Conservation (phyloP, 2,888 invertebrate species). For the Euzophera pinguis region DNA sequence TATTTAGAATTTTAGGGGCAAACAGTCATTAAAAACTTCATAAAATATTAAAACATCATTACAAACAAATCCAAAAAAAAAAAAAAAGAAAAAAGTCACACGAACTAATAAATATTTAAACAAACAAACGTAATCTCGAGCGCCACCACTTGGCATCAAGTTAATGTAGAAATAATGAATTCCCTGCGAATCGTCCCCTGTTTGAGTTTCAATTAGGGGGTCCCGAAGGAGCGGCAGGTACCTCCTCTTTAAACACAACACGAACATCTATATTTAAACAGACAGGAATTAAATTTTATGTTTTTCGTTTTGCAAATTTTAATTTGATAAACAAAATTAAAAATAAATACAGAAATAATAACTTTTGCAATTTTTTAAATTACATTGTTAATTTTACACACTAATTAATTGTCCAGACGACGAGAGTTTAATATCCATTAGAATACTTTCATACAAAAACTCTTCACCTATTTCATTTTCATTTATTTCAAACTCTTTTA, state of each 20-base stretch:
- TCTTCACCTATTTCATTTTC: too few species aligned
- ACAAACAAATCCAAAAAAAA: slow-evolving; percentile 7
- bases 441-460: too few species aligned
- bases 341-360: too few species aligned
- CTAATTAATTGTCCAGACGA: too few species aligned
- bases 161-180: slow-evolving; percentile 75
- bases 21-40: neutral
- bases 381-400: too few species aligned
- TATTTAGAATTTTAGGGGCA: neutral
- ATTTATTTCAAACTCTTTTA: too few species aligned
- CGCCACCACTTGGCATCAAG: slow-evolving; percentile 36
- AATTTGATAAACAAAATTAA: too few species aligned
- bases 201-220: slow-evolving; percentile 77
- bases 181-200: slow-evolving; percentile 68
- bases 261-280: slow-evolving; percentile 62
- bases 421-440: too few species aligned
- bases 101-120: neutral
- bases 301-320: slow-evolving; percentile 41
- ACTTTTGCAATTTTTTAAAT: too few species aligned
- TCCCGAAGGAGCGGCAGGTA: slow-evolving; percentile 38
- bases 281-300: slow-evolving; percentile 65
- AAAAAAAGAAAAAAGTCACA: slow-evolving; percentile 5
- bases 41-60: neutral
- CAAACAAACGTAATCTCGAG: slow-evolving; percentile 12
- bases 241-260: slow-evolving; percentile 57